A percentile compares a stretch with the other conserved stretches of the same genome.
phyloP scores from a whole-genome alignment of 2,113 vertebrate species.

The Cygnus atratus region DNA sequence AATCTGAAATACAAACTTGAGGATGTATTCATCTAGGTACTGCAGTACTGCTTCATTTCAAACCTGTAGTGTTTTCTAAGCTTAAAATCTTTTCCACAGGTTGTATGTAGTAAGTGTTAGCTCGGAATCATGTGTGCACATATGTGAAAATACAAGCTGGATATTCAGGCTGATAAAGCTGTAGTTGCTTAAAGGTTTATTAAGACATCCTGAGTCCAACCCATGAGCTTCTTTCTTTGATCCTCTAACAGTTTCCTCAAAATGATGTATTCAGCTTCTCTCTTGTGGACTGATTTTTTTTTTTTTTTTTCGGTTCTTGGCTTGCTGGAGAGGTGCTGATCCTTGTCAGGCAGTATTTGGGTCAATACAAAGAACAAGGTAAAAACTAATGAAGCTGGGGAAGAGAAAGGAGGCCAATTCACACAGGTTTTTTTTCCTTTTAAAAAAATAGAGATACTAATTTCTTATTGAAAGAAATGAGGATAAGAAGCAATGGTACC shows the following conservation, averaged over 20 bases:
- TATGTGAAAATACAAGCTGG: neutral
- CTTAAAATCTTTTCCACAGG: neutral
- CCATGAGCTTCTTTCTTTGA: neutral
- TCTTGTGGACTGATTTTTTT: neutral
- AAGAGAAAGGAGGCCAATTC: neutral
- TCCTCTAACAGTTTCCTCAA: neutral
- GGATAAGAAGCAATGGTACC: neutral
- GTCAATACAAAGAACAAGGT: neutral
- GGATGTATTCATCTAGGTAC: neutral
- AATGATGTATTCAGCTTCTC: fast-evolving
- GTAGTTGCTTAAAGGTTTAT: neutral
- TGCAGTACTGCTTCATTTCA: neutral
- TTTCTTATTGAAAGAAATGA: neutral
- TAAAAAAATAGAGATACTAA: neutral
- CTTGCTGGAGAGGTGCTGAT: neutral
- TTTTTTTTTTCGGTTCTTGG: neutral
- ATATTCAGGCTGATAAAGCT: no score
- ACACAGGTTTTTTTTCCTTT: neutral
- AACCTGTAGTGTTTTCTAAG: neutral
- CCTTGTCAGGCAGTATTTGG: neutral
- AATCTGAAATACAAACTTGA: neutral
- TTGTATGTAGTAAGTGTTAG: neutral
- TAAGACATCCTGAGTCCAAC: neutral
- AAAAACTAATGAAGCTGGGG: neutral
- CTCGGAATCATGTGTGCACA: neutral